A percentile compares a stretch with the other conserved stretches of the same genome.
phyloP scores from a whole-genome alignment of 2,797 vertebrate genomes.

The Hephaestus fuliginosus region DNA sequence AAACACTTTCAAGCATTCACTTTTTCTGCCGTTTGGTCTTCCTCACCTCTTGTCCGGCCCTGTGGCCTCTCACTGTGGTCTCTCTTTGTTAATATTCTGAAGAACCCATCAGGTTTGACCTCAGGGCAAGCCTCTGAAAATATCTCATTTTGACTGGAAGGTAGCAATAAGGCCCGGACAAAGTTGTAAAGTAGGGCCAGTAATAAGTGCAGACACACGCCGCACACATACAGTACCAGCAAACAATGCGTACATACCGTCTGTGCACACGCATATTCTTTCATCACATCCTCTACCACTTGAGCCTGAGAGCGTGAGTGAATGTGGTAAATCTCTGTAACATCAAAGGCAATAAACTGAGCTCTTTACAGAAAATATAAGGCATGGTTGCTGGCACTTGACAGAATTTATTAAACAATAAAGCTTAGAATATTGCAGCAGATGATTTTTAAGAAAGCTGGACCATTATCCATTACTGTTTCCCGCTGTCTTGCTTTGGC shows the following conservation, averaged over 20 bases:
- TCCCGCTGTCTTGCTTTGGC: constrained; percentile 29
- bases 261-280: constrained; percentile 14
- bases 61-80: constrained; percentile 29
- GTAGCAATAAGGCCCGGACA: constrained; percentile 59
- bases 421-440: constrained; percentile 28
- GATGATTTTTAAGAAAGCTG: constrained; percentile 41
- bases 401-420: constrained; percentile 55
- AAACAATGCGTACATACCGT: background rate
- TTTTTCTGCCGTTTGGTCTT: constrained; percentile 33
- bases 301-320: constrained; percentile 13
- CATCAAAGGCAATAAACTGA: constrained; percentile 41
- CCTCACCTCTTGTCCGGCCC: constrained; percentile 39
- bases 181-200: constrained; percentile 51
- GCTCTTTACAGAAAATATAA: constrained; percentile 46
- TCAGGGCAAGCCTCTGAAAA: constrained; percentile 56
- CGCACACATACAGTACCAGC: background rate
- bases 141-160: constrained; percentile 72
- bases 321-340: constrained; percentile 34
- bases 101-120: constrained; percentile 62
- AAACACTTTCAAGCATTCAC: constrained; percentile 26
- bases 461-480: constrained; percentile 40
- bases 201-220: constrained; percentile 35
- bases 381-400: constrained; percentile 22
- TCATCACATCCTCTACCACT: background rate
- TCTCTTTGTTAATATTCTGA: constrained; percentile 70